Conservation (phyloP, 2,888 invertebrate genomes). For the Tipula helvola region DNA sequence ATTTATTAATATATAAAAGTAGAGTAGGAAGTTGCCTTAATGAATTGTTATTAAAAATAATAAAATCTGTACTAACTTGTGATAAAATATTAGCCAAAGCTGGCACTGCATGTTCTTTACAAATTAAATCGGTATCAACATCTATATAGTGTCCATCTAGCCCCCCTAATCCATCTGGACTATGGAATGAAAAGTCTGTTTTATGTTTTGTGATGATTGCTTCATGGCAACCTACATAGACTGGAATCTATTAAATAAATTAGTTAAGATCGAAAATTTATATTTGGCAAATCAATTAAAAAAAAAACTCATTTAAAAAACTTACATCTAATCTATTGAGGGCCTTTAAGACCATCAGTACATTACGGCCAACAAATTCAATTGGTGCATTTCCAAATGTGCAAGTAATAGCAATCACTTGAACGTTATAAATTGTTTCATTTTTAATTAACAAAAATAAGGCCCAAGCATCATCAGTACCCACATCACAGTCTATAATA, state of each 20-base stretch:
- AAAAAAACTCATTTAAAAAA: slow-evolving; percentile 14
- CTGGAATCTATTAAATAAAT: background rate
- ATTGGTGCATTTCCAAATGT: slow-evolving; percentile 60
- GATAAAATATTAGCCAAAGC: background rate
- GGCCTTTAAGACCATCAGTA: slow-evolving; percentile 49
- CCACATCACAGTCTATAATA: slow-evolving; percentile 49
- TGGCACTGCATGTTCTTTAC: background rate
- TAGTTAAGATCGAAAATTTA: background rate
- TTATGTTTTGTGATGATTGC: background rate
- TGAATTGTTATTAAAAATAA: background rate
- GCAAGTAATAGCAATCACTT: slow-evolving; percentile 57
- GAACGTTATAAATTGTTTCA: slow-evolving; percentile 15
- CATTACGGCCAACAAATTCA: slow-evolving; percentile 55
- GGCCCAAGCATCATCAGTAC: slow-evolving; percentile 52
- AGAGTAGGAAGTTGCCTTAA: background rate
- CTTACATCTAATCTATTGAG: slow-evolving; percentile 49
- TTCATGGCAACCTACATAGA: background rate
- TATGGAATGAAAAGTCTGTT: background rate
- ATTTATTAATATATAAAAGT: background rate
- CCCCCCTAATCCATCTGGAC: background rate
- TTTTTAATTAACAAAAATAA: slow-evolving; percentile 42
- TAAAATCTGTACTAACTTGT: background rate
- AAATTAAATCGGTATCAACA: background rate
- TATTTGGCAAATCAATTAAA: background rate
- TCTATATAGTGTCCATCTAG: background rate